Evolutionary conservation across 2,888 invertebrate genomes (phyloP).

Genomic region (Stenodera caucasica): DNA sequence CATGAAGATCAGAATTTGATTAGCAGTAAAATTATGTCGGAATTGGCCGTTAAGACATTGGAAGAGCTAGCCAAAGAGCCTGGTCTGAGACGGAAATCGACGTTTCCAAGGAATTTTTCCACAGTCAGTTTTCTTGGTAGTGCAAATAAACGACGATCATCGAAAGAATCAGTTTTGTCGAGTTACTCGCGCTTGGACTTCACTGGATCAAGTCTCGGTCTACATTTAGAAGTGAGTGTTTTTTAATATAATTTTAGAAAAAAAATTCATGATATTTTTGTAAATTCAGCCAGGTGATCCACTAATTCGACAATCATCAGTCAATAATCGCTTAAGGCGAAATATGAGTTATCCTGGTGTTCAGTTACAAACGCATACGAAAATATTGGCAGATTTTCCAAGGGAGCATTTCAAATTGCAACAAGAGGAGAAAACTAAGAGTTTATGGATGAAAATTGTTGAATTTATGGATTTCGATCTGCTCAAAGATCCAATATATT

Average conservation of each 20-base stretch:
- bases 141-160: conserved; percentile 43
- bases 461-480: conserved; percentile 72
- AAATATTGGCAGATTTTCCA: conserved; percentile 42
- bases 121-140: conserved; percentile 50
- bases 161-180: conserved; percentile 69
- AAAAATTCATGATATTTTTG: no score
- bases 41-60: conserved; percentile 44
- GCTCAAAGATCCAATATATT: conserved; percentile 71
- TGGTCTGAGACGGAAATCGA: conserved; percentile 47
- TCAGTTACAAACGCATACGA: conserved; percentile 46
- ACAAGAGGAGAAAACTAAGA: conserved; percentile 41
- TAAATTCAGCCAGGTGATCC: conserved; percentile 21
- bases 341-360: conserved; percentile 55
- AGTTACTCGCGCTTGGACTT: conserved; percentile 75
- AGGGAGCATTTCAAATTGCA: conserved; percentile 34
- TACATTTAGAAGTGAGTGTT: conserved; percentile 68
- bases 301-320: conserved; percentile 12
- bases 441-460: conserved; percentile 56
- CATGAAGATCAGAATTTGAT: conserved; percentile 51
- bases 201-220: conserved; percentile 71
- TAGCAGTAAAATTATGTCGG: conserved; percentile 39
- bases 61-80: conserved; percentile 49
- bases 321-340: conserved; percentile 43
- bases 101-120: conserved; percentile 54
- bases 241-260: no score